These are phyloP conservation scores for Oophaga sylvatica DNA, from an alignment of 2,797 vertebrate genomes.

Conservation along the genomic window DNA sequence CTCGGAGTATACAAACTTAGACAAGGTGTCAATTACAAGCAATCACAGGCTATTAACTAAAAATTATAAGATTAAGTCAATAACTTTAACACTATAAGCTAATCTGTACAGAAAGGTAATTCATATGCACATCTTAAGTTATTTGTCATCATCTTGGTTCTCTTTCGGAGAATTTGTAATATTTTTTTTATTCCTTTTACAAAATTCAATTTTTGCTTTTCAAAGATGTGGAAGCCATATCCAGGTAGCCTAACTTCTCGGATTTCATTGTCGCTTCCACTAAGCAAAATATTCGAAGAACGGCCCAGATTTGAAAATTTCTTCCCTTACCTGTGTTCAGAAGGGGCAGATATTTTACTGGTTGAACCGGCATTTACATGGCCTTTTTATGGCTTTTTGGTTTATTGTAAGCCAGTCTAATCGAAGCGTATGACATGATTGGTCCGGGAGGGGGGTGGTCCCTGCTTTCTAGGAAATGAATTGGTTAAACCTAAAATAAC, in stretches of 20 bases:
- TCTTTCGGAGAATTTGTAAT: neutral
- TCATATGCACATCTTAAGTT: neutral
- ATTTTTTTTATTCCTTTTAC: neutral
- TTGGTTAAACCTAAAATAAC: neutral
- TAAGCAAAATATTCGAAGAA: neutral
- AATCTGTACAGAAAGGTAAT: neutral
- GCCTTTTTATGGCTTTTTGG: neutral
- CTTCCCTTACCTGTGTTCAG: conserved; percentile 9
- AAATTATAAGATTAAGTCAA: neutral
- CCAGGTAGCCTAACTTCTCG: neutral
- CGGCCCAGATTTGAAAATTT: neutral
- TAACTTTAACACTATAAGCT: neutral
- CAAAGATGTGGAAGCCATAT: neutral
- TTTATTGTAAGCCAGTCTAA: neutral
- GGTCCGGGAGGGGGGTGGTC: neutral
- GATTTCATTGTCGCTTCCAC: neutral
- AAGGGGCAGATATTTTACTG: neutral
- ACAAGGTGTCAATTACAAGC: neutral
- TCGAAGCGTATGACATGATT: neutral
- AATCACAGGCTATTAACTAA: neutral
- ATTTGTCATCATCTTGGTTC: neutral
- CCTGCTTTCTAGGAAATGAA: neutral
- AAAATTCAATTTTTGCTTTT: neutral
- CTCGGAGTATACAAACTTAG: neutral
- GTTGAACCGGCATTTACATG: neutral